phyloP scores from a whole-genome alignment of 2,888 invertebrate genomes.

The Chymomyza caudatula region DNA sequence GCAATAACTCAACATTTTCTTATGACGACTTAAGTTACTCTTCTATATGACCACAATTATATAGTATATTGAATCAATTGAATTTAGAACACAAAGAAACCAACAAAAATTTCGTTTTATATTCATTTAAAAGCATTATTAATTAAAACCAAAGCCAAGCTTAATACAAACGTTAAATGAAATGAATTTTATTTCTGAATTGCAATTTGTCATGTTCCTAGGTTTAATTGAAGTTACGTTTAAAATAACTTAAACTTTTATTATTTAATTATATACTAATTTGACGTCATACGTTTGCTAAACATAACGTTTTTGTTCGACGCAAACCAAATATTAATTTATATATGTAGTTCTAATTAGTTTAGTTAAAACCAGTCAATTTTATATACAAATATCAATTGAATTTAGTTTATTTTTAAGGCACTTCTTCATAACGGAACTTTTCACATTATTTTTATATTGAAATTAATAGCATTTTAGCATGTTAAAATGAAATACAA shows the following conservation, averaged over 20 bases:
- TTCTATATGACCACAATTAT: too few species aligned
- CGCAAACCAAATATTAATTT: constrained; percentile 45
- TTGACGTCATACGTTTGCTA: constrained; percentile 2
- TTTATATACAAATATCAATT: constrained; percentile 16
- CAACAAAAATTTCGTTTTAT: constrained; percentile 4
- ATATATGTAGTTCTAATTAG: background rate
- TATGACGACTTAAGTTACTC: too few species aligned
- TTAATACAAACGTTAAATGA: background rate
- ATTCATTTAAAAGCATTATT: too few species aligned
- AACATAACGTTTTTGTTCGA: constrained; percentile 31
- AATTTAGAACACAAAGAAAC: background rate
- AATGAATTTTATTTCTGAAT: constrained; percentile 5
- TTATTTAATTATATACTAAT: too few species aligned
- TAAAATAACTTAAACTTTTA: constrained; percentile 13
- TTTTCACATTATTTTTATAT: too few species aligned
- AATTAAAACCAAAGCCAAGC: background rate
- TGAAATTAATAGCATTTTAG: background rate
- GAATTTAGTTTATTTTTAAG: background rate
- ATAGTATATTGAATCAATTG: constrained; percentile 3
- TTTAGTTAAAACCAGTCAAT: constrained; percentile 29
- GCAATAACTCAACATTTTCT: constrained; percentile 10
- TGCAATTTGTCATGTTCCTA: constrained; percentile 38
- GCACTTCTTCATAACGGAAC: background rate
- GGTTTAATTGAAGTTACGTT: constrained; percentile 12
- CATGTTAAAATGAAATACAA: background rate